Percentiles rank a stretch among this genome's conserved stretches.
Evolutionary conservation across 2,113 vertebrate genomes (phyloP).

Genomic region (Pleuronectes platessa): DNA sequence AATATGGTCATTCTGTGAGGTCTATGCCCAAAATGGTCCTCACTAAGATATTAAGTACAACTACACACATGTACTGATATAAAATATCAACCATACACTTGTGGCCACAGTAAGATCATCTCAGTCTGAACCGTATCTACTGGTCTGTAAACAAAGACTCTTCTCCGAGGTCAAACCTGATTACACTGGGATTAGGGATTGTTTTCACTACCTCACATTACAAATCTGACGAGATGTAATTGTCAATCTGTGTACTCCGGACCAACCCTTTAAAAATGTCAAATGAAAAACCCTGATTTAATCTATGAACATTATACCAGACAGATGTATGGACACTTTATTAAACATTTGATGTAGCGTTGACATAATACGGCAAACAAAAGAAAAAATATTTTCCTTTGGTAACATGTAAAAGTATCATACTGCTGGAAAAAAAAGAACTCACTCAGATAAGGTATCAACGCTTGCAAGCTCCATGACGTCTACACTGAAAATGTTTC

Average conservation of each 20-base stretch:
- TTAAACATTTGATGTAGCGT: conserved; percentile 57
- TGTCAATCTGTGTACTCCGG: not conserved
- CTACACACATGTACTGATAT: no score
- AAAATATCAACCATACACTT: no score
- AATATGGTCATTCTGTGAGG: no score
- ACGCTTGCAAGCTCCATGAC: conserved; percentile 69
- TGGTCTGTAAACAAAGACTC: not conserved
- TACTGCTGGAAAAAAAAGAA: conserved; percentile 26
- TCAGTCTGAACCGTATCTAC: no score
- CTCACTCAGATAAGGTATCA: conserved; percentile 32
- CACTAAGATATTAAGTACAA: no score
- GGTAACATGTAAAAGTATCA: conserved; percentile 53
- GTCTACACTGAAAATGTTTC: conserved; percentile 43
- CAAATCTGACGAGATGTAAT: no score
- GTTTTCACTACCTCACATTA: no score
- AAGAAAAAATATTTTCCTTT: conserved; percentile 36
- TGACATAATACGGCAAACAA: conserved; percentile 46
- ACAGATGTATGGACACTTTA: conserved; percentile 56
- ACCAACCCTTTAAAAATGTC: not conserved
- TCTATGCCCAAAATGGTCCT: no score
- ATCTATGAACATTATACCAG: conserved; percentile 5
- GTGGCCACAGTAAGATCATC: no score
- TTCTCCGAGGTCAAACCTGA: no score
- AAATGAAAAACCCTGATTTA: conserved; percentile 1
- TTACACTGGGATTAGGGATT: no score